phyloP scores from a whole-genome alignment of 2,113 vertebrate genomes.

The Silurus glanis region DNA sequence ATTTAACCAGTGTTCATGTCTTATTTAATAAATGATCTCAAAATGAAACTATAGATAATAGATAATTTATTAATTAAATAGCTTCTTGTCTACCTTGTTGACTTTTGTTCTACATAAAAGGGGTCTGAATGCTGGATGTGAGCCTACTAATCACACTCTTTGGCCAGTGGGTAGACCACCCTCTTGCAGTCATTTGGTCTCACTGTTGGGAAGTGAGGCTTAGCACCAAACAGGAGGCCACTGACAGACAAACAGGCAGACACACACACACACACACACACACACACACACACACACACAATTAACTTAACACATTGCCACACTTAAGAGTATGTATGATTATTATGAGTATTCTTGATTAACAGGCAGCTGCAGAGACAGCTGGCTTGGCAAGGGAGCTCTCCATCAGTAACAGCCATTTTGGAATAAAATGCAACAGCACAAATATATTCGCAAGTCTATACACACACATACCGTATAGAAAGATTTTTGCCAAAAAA shows the following conservation, averaged over 20 bases:
- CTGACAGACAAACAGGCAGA: slow-evolving; percentile 16
- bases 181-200: slow-evolving; percentile 47
- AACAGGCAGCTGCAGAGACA: slow-evolving; percentile 49
- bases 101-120: slow-evolving; percentile 25
- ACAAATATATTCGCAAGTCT: slow-evolving; percentile 39
- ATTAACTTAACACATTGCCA: slow-evolving; percentile 9
- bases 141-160: slow-evolving; percentile 5
- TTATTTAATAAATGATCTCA: background rate
- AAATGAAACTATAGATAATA: background rate
- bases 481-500: background rate
- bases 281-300: slow-evolving; percentile 6
- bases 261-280: slow-evolving; percentile 1
- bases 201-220: slow-evolving; percentile 34
- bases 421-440: slow-evolving; percentile 23
- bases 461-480: background rate
- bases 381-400: slow-evolving; percentile 43
- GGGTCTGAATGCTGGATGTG: background rate
- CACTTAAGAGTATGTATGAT: slow-evolving; percentile 33
- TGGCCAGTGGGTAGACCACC: slow-evolving; percentile 37
- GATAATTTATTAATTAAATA: too few relatives aligned
- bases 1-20: background rate
- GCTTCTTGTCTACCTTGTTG: background rate
- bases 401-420: slow-evolving; percentile 43
- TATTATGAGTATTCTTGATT: slow-evolving; percentile 36
- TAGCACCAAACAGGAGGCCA: slow-evolving; percentile 41